Base-by-base conservation (phyloP, 2,113 vertebrate genomes). In the Cichladusa arquata region DNA sequence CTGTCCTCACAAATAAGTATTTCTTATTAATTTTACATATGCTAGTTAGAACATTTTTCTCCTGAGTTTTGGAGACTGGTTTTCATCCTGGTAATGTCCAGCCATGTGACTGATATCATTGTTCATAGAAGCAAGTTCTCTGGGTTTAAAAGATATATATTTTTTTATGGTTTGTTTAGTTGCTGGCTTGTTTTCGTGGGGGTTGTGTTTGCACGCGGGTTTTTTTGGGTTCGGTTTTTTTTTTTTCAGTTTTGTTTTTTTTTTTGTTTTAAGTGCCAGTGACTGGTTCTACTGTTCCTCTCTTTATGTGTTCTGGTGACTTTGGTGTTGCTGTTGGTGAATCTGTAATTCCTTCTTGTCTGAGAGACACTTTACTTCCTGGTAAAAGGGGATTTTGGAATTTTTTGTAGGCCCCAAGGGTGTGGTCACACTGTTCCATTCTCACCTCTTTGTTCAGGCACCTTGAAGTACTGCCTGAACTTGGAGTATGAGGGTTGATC, bases 221-320 rank as follows among this genome's bases (percentile, higher is more conserved):
- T 51, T 28, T 51, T 50, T 50, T 7, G 23, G 47, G 23, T 48
- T 25, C 16, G 14, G 38, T 50, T 50, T 50, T 26, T 50, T 22
- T 19, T 28, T 8, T 45, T 50, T 26, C 14, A 12, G 48, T 26
- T 29, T 31, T 29, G 28, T 28, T 26, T 9, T 28, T 38, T 17
- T 36, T 36, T 36, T 36, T 36, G 36, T 36, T 20, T 28, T 2
- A 25, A 22, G 14, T 58, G 22, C 12, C 1, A 0, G 1, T 24
- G 23, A 19, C 40, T 61, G 6, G 6, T 53, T 65, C 60, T 51
- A 1, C 8, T 51, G 0, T 78, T 71, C 9, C 7, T 74, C 12
- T 40, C 7, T 50, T 28, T 12, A 13, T 0, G 0, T 8, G 4
- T 88, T 85, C n/a, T 48, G 14, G 22, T 66, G n/a, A 9, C 22